Conservation (phyloP, 1,140 invertebrate species). For the Venustaconcha ellipsiformis region DNA sequence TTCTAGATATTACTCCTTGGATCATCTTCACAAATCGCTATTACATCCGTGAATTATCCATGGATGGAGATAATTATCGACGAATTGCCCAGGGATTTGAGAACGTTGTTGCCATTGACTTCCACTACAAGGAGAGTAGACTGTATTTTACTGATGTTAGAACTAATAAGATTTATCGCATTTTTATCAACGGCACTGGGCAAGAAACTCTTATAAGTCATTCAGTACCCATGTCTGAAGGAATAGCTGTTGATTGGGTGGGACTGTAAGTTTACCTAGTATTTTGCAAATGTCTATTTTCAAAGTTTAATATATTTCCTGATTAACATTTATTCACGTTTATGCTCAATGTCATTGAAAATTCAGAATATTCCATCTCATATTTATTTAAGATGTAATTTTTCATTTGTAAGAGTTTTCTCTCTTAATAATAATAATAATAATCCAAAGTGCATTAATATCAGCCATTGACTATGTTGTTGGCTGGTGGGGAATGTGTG, state of each 20-base stretch:
- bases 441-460: too few relatives aligned
- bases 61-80: constrained; percentile 86
- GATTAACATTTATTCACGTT: not conserved
- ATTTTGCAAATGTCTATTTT: not conserved
- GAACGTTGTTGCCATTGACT: constrained; percentile 97
- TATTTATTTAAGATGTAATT: too few relatives aligned
- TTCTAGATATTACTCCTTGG: constrained; percentile 82
- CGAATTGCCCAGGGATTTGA: constrained; percentile 94
- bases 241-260: constrained; percentile 97
- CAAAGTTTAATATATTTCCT: not conserved
- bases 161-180: constrained; percentile 86
- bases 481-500: too few relatives aligned
- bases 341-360: not conserved
- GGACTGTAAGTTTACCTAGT: constrained; percentile 70
- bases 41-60: constrained; percentile 95
- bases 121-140: constrained; percentile 85
- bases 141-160: constrained; percentile 94
- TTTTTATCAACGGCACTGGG: constrained; percentile 69
- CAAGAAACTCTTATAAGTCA: constrained; percentile 89
- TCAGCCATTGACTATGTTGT: too few relatives aligned
- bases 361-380: not conserved
- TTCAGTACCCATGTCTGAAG: constrained; percentile 94
- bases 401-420: too few relatives aligned
- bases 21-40: constrained; percentile 98
- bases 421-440: too few relatives aligned